Base-by-base conservation (phyloP, 2,888 invertebrate genomes). In the Noctua comes region DNA sequence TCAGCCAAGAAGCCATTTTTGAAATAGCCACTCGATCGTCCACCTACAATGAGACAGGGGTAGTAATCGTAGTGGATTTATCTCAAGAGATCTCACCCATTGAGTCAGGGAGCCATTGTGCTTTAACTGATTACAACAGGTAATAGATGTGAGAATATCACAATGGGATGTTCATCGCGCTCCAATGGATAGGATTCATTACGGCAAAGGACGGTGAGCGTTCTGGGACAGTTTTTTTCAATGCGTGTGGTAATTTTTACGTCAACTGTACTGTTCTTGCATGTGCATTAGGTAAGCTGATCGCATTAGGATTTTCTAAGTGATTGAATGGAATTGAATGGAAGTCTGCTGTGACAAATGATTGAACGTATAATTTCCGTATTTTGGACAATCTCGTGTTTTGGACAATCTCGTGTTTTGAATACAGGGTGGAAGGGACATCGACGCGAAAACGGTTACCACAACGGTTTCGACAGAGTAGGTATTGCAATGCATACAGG, bases 101-200 rank as follows among this genome's bases (percentile, higher is more conserved):
- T 94, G 92, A 93, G 90, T 92, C 92, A 92, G 92, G 92, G 93
- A 90, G 86, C 93, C 91, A 94, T 95, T 95, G 95, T 95, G 91
- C 90, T 73, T 88, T 91, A 93, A 92, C 93, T 95, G 95, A 95
- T 95, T 94, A 95, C 93, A 91, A 71, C 94, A 95, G 95, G 95
- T 95, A 94, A 94, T 94, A 93, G 93, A 93, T 93, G 92, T 92
- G 93, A 92, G 93, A 91, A 91, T 90, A 90, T 89, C 82, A 92
- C 93, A 93, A 93, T 93, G 89, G 92, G 89, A 88, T 92, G 92
- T 91, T 93, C 93, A 90, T 90, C 88, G 90, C 80, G 71, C 73
- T 86, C 66, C 62, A 48, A 85, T 83, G 85, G 74, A 31, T 82
- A 77, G 36, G 83, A 54, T 73, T 70, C 62, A 83, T 27, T 31